Percentiles rank a stretch among this genome's conserved stretches.
phyloP scores from a whole-genome alignment of 2,113 vertebrate genomes.

The Sisor rabdophorus region DNA sequence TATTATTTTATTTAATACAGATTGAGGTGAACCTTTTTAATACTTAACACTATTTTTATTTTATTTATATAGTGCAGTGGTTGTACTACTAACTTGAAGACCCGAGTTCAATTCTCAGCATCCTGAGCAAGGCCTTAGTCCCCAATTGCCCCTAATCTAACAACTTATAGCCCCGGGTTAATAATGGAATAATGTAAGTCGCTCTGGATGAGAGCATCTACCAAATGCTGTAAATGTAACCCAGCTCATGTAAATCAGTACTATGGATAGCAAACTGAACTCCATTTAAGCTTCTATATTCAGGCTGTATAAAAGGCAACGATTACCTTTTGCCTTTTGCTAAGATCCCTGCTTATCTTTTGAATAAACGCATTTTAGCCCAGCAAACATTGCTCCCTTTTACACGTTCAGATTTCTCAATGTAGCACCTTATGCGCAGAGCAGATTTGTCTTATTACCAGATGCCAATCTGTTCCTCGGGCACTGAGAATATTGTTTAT shows the following conservation, averaged over 20 bases:
- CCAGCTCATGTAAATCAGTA: conserved; percentile 30
- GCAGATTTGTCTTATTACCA: conserved; percentile 24
- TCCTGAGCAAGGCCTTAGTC: too few relatives aligned
- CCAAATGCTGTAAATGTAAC: too few relatives aligned
- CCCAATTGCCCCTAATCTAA: too few relatives aligned
- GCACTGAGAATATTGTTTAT: conserved; percentile 12
- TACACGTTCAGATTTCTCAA: not conserved
- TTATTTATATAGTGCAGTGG: too few relatives aligned
- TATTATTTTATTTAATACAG: too few relatives aligned
- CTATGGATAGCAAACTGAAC: conserved; percentile 30
- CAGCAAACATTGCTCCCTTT: not conserved
- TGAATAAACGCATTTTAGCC: not conserved
- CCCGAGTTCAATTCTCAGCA: too few relatives aligned
- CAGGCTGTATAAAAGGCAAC: not conserved
- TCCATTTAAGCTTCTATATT: not conserved
- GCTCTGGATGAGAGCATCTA: too few relatives aligned
- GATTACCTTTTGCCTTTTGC: not conserved
- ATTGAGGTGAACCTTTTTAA: not conserved
- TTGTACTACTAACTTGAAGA: too few relatives aligned
- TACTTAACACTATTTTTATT: not conserved
- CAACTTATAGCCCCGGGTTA: too few relatives aligned
- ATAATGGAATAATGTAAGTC: too few relatives aligned
- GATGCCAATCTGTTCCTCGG: conserved; percentile 12
- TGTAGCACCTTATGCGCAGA: conserved; percentile 15
- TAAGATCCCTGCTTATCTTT: not conserved